Evolutionary conservation across 2,888 invertebrate species (phyloP).

Genomic region (Arge pagana): DNA sequence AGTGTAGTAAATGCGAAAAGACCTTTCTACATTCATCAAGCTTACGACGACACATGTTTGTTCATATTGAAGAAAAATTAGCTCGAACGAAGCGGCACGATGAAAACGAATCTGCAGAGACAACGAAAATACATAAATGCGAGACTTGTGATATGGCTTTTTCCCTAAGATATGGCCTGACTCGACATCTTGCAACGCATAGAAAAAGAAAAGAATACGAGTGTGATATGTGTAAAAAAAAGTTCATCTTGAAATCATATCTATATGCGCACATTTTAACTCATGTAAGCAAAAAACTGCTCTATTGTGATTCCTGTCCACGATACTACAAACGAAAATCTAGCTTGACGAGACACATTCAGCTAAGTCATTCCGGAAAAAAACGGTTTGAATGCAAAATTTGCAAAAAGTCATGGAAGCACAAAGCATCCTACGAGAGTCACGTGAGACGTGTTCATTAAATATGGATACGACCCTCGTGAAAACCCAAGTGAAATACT

Average conservation of each 20-base stretch:
- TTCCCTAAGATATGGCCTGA: neutral
- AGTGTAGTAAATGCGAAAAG: too few species aligned
- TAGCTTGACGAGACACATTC: constrained; percentile 9
- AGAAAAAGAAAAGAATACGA: constrained; percentile 5
- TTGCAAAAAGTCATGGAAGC: neutral
- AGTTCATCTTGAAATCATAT: constrained; percentile 3
- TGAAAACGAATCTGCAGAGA: neutral
- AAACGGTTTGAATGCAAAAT: neutral
- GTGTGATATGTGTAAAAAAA: constrained; percentile 11
- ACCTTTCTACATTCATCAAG: too few species aligned
- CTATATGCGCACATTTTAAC: constrained; percentile 9
- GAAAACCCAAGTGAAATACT: too few species aligned
- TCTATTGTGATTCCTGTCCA: neutral
- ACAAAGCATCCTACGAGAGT: neutral
- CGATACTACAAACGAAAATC: constrained; percentile 7
- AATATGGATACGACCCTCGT: too few species aligned
- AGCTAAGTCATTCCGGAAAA: constrained; percentile 4
- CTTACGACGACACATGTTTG: neutral
- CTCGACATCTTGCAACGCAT: constrained; percentile 2
- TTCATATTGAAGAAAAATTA: neutral
- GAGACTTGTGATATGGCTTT: constrained; percentile 1
- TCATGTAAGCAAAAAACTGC: constrained; percentile 8
- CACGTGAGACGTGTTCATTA: neutral
- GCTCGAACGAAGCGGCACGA: neutral
- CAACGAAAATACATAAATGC: too few species aligned